Base-by-base conservation (phyloP, 1,140 invertebrate genomes). In the Heliconius hermathena region DNA sequence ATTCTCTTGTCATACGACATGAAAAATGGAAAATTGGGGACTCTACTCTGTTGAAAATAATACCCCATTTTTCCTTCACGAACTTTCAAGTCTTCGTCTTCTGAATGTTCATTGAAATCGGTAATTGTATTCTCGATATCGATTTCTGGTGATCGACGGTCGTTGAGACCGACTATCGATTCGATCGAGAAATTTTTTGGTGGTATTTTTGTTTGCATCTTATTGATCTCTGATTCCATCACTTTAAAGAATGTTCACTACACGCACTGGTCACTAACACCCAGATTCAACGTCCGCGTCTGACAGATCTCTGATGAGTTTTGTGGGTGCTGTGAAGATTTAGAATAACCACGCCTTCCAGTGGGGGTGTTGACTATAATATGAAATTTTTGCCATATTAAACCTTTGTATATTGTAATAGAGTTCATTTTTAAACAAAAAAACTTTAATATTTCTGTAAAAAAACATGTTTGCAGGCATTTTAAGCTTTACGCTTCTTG, bases 41-140 rank as follows among this genome's bases (percentile, higher is more conserved):
- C 91, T 1, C 91, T 85, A 86, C 91, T 94, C 82, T 92, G 91
- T 74, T 93, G 90, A 49, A 91, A 93, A 82, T 90, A 93, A 71
- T 93, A 93, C 0, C 88, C 87, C 87, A 93, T 89, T 79, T 93
- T 93, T 49, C 85, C 85, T 38, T 92, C 90, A 33, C 88, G 85
- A 74, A 90, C 79, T 76, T 93, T 92, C 5, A 90, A 81, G 0
- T 94, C 91, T 20, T 93, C 92, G 11, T 93, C 91, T 57, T 93
- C 92, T 0, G 90, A 91, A 79, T 91, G 85, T 0, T 91, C 85
- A 36, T 88, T 90, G 74, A 87, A 93, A 76, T 94, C 91, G 0
- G 89, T 89, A 74, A 94, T 92, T n/a, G 84, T 91, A 36, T 90
- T 93, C 71, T 94, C 93, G 5, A 94, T 94, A 83, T 94, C 93